These are phyloP conservation scores for Ficedula albicollis DNA, from an alignment of 2,797 vertebrate species.

Conservation along the genomic window DNA sequence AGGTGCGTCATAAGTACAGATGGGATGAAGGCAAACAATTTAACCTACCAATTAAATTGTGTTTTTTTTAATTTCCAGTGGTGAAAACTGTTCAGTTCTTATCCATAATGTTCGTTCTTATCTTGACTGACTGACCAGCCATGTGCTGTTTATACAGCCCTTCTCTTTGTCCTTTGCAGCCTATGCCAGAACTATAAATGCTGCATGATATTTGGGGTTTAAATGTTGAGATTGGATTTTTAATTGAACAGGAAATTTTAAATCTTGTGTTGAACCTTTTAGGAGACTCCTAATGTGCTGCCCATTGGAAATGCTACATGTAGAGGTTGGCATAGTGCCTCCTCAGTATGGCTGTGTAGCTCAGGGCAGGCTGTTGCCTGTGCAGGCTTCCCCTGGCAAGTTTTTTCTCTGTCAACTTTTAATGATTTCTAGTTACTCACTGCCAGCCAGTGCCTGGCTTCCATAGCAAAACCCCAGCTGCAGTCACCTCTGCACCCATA, in stretches of 20 bases:
- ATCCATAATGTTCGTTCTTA: neutral
- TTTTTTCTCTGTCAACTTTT: neutral
- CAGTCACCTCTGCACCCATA: neutral
- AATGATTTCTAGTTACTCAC: neutral
- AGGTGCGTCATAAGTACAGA: neutral
- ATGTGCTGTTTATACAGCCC: neutral
- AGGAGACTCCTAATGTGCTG: neutral
- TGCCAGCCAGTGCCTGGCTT: neutral
- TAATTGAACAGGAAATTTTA: neutral
- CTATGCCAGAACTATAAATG: neutral
- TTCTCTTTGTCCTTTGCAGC: neutral
- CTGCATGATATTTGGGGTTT: neutral
- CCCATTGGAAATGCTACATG: neutral
- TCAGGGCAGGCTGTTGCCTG: neutral
- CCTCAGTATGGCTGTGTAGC: neutral
- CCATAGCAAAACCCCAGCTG: neutral
- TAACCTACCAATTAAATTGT: neutral
- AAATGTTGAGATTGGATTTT: neutral
- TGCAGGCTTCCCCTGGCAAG: neutral
- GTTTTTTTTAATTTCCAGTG: neutral
- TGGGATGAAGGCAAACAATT: neutral
- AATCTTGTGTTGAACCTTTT: neutral
- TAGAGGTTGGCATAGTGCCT: neutral
- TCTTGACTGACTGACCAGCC: neutral
- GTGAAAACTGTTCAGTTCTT: neutral